Percentiles rank a stretch among this genome's conserved stretches.
Evolutionary conservation across 64 coral and sea anemone genomes (phyloP).

Genomic region (Porites australiensis): DNA sequence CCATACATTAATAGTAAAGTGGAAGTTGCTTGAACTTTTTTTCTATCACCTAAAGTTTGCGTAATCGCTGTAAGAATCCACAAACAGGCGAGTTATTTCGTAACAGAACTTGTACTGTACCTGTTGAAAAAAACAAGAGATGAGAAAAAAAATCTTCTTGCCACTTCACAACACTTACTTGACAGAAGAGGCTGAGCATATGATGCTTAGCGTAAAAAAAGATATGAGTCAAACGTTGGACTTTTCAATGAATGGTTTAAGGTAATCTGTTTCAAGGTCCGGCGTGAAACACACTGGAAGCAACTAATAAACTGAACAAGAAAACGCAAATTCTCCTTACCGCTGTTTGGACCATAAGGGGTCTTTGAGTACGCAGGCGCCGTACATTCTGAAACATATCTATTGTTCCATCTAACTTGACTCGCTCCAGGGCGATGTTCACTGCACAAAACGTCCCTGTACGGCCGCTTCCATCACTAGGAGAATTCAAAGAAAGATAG

Average conservation of each 20-base stretch:
- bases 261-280: no score
- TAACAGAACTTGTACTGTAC: slow-evolving; percentile 79
- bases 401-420: slow-evolving; percentile 86
- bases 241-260: no score
- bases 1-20: background rate
- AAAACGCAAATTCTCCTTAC: slow-evolving; percentile 26
- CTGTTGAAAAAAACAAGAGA: slow-evolving; percentile 1
- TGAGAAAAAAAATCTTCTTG: background rate
- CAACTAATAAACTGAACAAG: background rate
- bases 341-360: slow-evolving; percentile 81
- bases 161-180: background rate
- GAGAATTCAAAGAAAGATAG: background rate
- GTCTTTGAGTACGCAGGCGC: slow-evolving; percentile 90
- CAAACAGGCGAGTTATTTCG: slow-evolving; percentile 54
- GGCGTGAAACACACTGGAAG: background rate
- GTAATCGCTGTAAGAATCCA: slow-evolving; percentile 66
- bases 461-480: slow-evolving; percentile 96
- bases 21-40: background rate
- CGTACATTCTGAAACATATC: slow-evolving; percentile 92
- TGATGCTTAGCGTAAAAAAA: no score
- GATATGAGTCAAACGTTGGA: no score
- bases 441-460: slow-evolving; percentile 96
- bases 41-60: slow-evolving; percentile 44
- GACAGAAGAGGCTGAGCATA: no score
- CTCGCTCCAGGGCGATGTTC: slow-evolving; percentile 84